These are phyloP conservation scores for Hesperia comma DNA, from an alignment of 2,888 invertebrate species.

Conservation along the genomic window DNA sequence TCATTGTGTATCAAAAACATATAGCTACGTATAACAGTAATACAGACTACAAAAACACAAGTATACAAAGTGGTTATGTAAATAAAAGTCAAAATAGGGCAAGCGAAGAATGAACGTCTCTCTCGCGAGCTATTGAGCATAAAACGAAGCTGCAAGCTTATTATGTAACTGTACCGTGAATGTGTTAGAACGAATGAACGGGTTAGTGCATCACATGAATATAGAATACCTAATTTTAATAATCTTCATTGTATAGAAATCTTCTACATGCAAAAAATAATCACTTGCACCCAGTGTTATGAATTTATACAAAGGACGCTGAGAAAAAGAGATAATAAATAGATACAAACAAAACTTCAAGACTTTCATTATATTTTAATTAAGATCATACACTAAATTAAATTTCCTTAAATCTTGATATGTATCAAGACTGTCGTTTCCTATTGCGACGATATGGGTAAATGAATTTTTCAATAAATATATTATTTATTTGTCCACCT, in stretches of 20 bases:
- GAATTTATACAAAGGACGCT: too few species aligned
- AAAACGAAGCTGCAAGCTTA: slow-evolving; percentile 14
- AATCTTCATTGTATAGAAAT: background rate
- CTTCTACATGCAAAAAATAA: background rate
- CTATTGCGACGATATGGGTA: too few species aligned
- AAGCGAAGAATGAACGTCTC: slow-evolving; percentile 8
- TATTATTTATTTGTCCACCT: too few species aligned
- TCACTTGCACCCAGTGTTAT: too few species aligned
- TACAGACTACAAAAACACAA: slow-evolving; percentile 1
- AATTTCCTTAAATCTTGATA: too few species aligned
- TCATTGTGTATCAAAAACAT: too few species aligned
- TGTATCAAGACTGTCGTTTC: too few species aligned
- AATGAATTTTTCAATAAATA: too few species aligned
- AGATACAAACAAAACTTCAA: too few species aligned
- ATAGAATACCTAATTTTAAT: background rate
- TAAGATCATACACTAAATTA: too few species aligned
- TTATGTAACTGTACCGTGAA: slow-evolving; percentile 5
- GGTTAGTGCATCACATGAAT: background rate
- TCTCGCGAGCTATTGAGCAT: slow-evolving; percentile 18
- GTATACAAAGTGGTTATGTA: slow-evolving; percentile 15
- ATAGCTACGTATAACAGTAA: background rate
- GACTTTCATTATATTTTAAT: too few species aligned
- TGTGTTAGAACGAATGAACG: slow-evolving; percentile 12
- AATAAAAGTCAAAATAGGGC: slow-evolving; percentile 20
- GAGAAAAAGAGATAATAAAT: too few species aligned